Base-by-base conservation (phyloP, 1,140 invertebrate genomes). In the Stenopsyche tienmushanensis region DNA sequence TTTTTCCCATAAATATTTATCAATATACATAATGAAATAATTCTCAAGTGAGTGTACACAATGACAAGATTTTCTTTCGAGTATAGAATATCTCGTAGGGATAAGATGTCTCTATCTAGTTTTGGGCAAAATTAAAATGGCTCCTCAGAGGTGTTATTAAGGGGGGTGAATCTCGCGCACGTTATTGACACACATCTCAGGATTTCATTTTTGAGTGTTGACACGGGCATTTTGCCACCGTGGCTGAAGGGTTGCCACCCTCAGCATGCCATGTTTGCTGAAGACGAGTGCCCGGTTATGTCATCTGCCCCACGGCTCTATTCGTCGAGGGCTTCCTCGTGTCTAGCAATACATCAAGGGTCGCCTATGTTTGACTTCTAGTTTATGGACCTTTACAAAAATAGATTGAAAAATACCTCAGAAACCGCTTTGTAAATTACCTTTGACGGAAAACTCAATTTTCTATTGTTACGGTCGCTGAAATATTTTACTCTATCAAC, bases 151-250 rank as follows among this genome's bases (percentile, higher is more conserved):
- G 29, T 13, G 5, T 34, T 34, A 34, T 34, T 34, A 34, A 34
- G 5, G 29, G 29, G 5, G 29, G 29, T 13, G 29, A 34, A 34
- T 34, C 29, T 34, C 13, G 29, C 34, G 9, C 20, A 23, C 17
- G 25, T 18, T 54, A 54, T 54, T 64, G 62, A 64, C 62, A 55
- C 21, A 54, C 41, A 44, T 64, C 15, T 53, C 39, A 54, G 23
- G 50, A 21, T 44, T 25, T 64, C 60, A 63, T 63, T 63, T 63
- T 63, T 42, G 53, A 64, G 52, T 55, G 41, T 55, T 47, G 62
- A 55, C 62, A 41, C 41, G 52, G 53, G 50, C 50, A 21, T 29
- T 55, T 64, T 23, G 39, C 20, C 60, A 10, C 13, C 17, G 13
- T n/a, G n/a, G n/a, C n/a, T n/a, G n/a, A 21, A n/a, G 34, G 39